Base-by-base conservation (phyloP, 1,140 invertebrate genomes). In the Pogonognathellus flavescens region DNA sequence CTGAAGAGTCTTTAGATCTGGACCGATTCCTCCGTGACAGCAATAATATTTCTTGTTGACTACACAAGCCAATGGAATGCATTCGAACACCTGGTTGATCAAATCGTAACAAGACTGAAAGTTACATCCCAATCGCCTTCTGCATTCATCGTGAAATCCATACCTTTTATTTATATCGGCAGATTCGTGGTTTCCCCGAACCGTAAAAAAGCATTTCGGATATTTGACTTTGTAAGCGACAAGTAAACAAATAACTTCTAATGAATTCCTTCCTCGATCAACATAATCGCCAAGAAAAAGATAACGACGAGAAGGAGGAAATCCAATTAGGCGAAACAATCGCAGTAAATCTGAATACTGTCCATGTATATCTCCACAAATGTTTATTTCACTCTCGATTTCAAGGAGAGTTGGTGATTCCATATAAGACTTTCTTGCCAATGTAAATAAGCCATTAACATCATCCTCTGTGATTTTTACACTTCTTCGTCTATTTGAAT, bases 171-270 rank as follows among this genome's bases (percentile, higher is more conserved):
- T 94, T 87, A 94, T 94, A 87, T 91, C 92, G 55, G 93, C 92
- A 89, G 93, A 93, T 90, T 94, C 93, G 89, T 94, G 93, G 89
- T 94, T 94, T 66, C 93, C 93, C 86, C 93, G 90, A 25, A 94
- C 90, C n/a, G 94, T 89, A 90, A 94, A 94, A 89, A 94, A 93
- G 89, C 94, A 93, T 89, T 94, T 92, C 52, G 93, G 92, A 89
- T 94, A 93, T 88, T 92, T 92, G 72, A 94, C 93, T 89, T 94
- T 93, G 90, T 93, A 94, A n/a, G 93, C 93, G 52, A 93, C 41
- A 16, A 94, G 88, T 5, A 94, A 90, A 89, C 93, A 94, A 84
- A 94, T 93, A 14, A 93, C 90, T 87, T 92, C 92, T 13, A 92
- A 83, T 6, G 91, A 92, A 80, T 92, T 90, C 76, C 90, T 91